Conservation (phyloP, 2,113 vertebrate genomes). For the Caranx ignobilis region DNA sequence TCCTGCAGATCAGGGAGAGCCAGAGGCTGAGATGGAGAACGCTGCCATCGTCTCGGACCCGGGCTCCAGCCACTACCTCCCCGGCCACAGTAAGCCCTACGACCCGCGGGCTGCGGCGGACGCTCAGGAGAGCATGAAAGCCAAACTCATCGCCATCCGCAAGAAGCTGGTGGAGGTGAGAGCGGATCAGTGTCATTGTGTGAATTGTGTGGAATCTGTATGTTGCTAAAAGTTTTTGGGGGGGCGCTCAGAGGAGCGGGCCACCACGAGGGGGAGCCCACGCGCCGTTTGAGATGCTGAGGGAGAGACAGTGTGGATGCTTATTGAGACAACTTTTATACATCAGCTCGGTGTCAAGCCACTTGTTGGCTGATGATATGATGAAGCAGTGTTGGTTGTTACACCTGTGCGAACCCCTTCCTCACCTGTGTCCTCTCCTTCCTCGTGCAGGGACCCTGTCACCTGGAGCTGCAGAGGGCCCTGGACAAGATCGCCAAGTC, state of each 20-base stretch:
- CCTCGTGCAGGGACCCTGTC: slow-evolving; percentile 88
- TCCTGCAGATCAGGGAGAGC: slow-evolving; percentile 75
- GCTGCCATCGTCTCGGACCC: slow-evolving; percentile 85
- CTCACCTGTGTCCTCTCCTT: slow-evolving; percentile 6
- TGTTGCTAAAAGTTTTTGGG: slow-evolving; percentile 67
- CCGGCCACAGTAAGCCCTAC: slow-evolving; percentile 82
- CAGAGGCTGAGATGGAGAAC: slow-evolving; percentile 80
- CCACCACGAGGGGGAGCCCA: slow-evolving; percentile 75
- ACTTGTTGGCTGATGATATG: not conserved
- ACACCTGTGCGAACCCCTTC: slow-evolving; percentile 2
- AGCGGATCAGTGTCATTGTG: not conserved
- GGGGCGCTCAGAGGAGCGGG: not conserved
- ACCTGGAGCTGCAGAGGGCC: slow-evolving; percentile 90
- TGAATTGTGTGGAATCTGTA: not conserved
- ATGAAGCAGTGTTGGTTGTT: no score
- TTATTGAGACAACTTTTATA: slow-evolving; percentile 38
- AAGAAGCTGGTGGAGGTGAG: slow-evolving; percentile 88
- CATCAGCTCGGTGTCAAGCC: slow-evolving; percentile 24
- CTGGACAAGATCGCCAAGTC: slow-evolving; percentile 88
- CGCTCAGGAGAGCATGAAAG: slow-evolving; percentile 88
- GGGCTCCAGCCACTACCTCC: slow-evolving; percentile 79
- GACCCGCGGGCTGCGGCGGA: slow-evolving; percentile 85
- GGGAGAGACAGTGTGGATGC: not conserved
- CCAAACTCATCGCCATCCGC: slow-evolving; percentile 79
- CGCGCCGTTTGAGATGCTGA: slow-evolving; percentile 28